Evolutionary conservation across 2,113 vertebrate species (phyloP).

Genomic region (Corydoras sp.): DNA sequence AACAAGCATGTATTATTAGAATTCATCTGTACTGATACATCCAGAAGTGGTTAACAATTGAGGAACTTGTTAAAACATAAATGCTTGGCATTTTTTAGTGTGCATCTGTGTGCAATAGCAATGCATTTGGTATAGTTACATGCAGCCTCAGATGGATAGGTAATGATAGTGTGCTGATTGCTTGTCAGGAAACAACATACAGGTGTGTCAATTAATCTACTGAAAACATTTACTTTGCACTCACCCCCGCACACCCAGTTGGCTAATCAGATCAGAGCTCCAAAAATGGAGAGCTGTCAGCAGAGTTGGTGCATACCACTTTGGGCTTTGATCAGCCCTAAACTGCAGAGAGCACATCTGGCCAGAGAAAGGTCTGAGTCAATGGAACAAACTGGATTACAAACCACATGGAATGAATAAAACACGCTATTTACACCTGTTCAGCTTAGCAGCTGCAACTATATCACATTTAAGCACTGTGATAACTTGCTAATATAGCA

Average conservation of each 20-base stretch:
- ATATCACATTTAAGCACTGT: constrained; percentile 54
- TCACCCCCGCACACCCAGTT: constrained; percentile 40
- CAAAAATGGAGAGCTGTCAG: constrained; percentile 51
- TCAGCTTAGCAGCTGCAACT: constrained; percentile 1
- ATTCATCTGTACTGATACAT: background rate
- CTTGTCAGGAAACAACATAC: constrained; percentile 59
- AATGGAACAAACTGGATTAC: constrained; percentile 41
- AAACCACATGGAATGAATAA: background rate
- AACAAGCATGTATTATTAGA: background rate
- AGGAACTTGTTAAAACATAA: constrained; percentile 16
- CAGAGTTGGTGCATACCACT: constrained; percentile 44
- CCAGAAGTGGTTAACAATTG: background rate
- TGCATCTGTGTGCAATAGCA: constrained; percentile 50
- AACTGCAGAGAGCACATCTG: constrained; percentile 45
- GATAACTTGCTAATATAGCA: no score
- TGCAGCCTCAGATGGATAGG: constrained; percentile 56
- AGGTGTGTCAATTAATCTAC: constrained; percentile 69
- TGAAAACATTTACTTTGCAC: constrained; percentile 48
- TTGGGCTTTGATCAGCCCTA: constrained; percentile 62
- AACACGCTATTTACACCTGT: constrained; percentile 20
- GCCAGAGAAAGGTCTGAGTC: constrained; percentile 52
- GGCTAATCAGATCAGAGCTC: constrained; percentile 48
- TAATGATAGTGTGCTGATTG: constrained; percentile 51
- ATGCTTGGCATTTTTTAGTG: constrained; percentile 27
- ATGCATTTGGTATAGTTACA: constrained; percentile 52